Evolutionary conservation across 2,113 vertebrate species (phyloP).

Genomic region (Corydoras maculifer): DNA sequence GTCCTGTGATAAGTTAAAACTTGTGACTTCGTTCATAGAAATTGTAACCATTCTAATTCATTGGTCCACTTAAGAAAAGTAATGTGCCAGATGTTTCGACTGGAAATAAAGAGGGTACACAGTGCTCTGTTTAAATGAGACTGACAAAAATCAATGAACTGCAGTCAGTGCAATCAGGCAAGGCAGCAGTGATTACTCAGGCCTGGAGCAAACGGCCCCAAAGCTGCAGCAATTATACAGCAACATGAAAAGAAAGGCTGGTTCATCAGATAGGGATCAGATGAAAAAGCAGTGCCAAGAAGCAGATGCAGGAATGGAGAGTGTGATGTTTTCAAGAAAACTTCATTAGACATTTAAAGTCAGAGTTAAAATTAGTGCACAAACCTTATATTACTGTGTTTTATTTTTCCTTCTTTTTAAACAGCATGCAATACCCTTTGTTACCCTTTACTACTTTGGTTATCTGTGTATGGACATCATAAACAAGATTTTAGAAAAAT

Average conservation of each 20-base stretch:
- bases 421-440: no score
- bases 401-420: no score
- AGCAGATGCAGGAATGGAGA: neutral
- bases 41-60: neutral
- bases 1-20: no score
- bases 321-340: no score
- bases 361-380: no score
- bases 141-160: slow-evolving; percentile 30
- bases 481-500: no score
- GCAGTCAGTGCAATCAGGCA: slow-evolving; percentile 15
- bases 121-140: slow-evolving; percentile 8
- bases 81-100: slow-evolving; percentile 10
- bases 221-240: slow-evolving; percentile 20
- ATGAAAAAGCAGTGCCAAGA: slow-evolving; percentile 20
- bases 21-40: neutral
- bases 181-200: slow-evolving; percentile 9
- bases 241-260: slow-evolving; percentile 12
- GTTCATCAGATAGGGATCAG: slow-evolving; percentile 34
- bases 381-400: no score
- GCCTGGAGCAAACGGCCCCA: neutral
- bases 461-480: no score
- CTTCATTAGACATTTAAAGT: no score
- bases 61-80: slow-evolving; percentile 12
- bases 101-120: slow-evolving; percentile 12
- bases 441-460: no score